Evolutionary conservation across 30 jellyfish, hydroid and myxozoan species (phyloP).

Genomic region (Aurelia aurita): DNA sequence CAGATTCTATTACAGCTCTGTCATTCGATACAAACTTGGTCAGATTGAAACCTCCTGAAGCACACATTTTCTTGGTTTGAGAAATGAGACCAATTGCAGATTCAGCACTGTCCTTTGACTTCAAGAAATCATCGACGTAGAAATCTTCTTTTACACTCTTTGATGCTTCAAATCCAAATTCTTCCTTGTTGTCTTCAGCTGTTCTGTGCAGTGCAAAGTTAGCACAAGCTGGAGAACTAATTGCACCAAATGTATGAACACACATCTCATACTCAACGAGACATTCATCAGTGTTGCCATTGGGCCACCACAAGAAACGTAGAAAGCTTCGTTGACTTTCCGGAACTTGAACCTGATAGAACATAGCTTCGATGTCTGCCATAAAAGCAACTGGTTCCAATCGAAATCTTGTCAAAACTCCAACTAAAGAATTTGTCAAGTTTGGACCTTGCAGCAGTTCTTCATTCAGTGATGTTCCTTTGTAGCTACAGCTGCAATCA

Average conservation of each 20-base stretch:
- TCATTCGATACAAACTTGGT: constrained; percentile 36
- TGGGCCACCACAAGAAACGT: constrained; percentile 64
- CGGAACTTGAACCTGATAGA: constrained; percentile 31
- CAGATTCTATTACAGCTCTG: constrained; percentile 23
- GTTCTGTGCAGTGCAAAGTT: constrained; percentile 28
- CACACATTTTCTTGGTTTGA: constrained; percentile 16
- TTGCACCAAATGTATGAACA: constrained; percentile 47
- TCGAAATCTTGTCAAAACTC: constrained; percentile 45
- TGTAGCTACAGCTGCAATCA: constrained; percentile 44
- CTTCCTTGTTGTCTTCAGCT: background rate
- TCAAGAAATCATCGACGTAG: no score
- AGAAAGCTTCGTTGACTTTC: constrained; percentile 29
- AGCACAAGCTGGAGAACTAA: constrained; percentile 45
- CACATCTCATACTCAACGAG: constrained; percentile 47
- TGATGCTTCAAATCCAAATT: constrained; percentile 9
- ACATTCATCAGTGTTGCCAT: constrained; percentile 38
- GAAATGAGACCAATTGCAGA: background rate
- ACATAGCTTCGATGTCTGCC: no score
- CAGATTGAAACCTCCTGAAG: constrained; percentile 33
- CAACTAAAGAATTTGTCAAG: constrained; percentile 10
- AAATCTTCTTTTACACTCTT: constrained; percentile 2
- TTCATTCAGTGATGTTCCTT: constrained; percentile 28
- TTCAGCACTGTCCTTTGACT: constrained; percentile 13
- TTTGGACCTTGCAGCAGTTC: no score
- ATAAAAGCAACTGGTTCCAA: no score